Conservation (phyloP, 2,797 vertebrate species). For the Trichosurus vulpecula region DNA sequence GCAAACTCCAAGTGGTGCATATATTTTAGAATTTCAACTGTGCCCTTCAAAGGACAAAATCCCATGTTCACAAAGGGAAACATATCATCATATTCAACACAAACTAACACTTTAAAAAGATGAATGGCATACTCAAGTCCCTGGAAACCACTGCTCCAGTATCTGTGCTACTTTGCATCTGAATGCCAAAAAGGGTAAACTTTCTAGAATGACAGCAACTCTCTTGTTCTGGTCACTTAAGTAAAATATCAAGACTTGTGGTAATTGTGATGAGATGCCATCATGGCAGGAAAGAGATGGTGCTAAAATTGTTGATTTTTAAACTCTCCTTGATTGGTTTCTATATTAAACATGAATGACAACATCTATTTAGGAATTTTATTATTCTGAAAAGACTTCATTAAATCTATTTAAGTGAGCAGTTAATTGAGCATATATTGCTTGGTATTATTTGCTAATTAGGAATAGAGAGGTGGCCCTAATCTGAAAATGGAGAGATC, state of each 20-base stretch:
- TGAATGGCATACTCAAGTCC: fast-evolving
- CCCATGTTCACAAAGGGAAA: neutral
- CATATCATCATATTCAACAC: neutral
- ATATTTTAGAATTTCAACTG: slow-evolving; percentile 3
- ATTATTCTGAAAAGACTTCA: neutral
- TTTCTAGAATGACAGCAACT: neutral
- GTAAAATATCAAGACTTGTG: neutral
- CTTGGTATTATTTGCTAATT: slow-evolving; percentile 5
- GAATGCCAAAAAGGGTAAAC: neutral
- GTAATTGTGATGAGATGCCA: slow-evolving; percentile 12
- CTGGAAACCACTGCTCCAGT: neutral
- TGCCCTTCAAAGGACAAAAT: neutral
- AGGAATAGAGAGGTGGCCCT: neutral
- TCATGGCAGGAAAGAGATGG: neutral
- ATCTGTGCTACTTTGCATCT: slow-evolving; percentile 10
- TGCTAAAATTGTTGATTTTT: neutral
- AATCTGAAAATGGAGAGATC: neutral
- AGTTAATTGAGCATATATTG: neutral
- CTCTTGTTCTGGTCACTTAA: slow-evolving; percentile 4
- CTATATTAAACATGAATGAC: neutral
- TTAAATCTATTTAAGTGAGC: neutral
- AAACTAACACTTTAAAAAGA: neutral
- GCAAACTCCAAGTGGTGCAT: neutral
- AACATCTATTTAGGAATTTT: neutral
- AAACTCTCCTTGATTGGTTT: neutral